Evolutionary conservation across 2,888 invertebrate species (phyloP), one percentile per base, ranked within the genome.

Genomic region (Odontomyia ornata): DNA sequence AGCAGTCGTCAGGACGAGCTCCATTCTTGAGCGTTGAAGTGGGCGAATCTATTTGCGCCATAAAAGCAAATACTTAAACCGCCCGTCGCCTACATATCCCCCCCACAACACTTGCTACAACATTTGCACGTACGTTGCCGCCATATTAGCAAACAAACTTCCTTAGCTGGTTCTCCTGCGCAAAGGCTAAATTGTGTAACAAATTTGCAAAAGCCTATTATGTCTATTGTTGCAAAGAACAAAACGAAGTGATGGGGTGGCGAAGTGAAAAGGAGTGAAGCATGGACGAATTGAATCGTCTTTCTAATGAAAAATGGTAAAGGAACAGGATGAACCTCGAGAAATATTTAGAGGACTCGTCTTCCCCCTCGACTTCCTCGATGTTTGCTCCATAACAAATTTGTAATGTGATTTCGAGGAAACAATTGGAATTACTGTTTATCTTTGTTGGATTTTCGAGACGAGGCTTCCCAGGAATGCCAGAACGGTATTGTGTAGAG

Each of bases 401-500:
- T 76, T 78, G 72, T 78, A 78, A 78, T 77, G 71, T 76, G 71
- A 77, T 79, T 79, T 79, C 77, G 21, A 62, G 46, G 75, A 57
- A 79, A 79, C 77, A 79, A 79, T 79, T 79, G 77, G 79, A 79
- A 79, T 79, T 79, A 75, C 47, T 75, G 75, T 75, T 75, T 75
- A 75, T 75, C 47, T 75, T 75, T 75, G 75, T 75, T 75, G 65
- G 64, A 64, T 64, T 75, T 75, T 60, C 60, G 52, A 57, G 72
- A 28, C 15, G 46, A 72, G 30, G 57, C 27, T 30, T 72, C 15
- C 46, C 28, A 56, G 57, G 15, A 28, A 23, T 27, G 69, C 46
- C 69, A 13, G 36, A 43, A 52, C 27, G 62, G 15, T 27, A 21
- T 52, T 79, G 77, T 79, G 77, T 75, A 43, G 75, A 75, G 69